Evolutionary conservation across 2,888 invertebrate species (phyloP), one percentile per base, ranked within the genome.

Genomic region (Malachius bipustulatus): DNA sequence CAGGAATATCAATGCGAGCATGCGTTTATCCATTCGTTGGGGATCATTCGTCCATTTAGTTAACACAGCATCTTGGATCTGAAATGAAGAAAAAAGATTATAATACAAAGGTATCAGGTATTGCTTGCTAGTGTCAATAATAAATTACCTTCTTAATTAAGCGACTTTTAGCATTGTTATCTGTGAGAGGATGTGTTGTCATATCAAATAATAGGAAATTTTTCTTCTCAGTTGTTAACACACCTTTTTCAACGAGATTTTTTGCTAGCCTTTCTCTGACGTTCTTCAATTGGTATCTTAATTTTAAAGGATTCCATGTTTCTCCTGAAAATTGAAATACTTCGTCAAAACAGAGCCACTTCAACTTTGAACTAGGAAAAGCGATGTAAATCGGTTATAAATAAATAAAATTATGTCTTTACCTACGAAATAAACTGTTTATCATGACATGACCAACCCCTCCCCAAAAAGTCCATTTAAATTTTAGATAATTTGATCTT

Each of bases 141-240:
- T 19, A 19, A 19, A 19, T 19, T 49, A 88, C 88, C 78, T 90
- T 91, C 72, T 94, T 96, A 41, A 99, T 91, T 56, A 99, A 75
- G 53, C 93, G 83, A 55, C 85, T 84, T 71, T 99, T 99, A 35
- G 90, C 82, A 48, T 82, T 76, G 65, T 89, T 88, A 63, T 98
- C 96, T 45, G 88, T 91, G 42, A 99, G 71, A 26, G 98, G 98
- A 72, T 99, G 98, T 51, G 98, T 98, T 35, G 98, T 99, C 96
- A 99, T 99, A 68, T 99, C 98, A 63, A 99, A 99, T 37, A 99
- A 71, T 52, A 99, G 72, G 66, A 99, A 99, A 65, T 99, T 98
- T 67, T 98, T 97, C 69, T 97, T 98, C 64, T 98, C 97, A 39
- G 97, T 98, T 41, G 97, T 96, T 48, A 97, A 74, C 27, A 98